Base-by-base conservation (phyloP, 2,113 vertebrate species). In the Heterotilapia buettikoferi region DNA sequence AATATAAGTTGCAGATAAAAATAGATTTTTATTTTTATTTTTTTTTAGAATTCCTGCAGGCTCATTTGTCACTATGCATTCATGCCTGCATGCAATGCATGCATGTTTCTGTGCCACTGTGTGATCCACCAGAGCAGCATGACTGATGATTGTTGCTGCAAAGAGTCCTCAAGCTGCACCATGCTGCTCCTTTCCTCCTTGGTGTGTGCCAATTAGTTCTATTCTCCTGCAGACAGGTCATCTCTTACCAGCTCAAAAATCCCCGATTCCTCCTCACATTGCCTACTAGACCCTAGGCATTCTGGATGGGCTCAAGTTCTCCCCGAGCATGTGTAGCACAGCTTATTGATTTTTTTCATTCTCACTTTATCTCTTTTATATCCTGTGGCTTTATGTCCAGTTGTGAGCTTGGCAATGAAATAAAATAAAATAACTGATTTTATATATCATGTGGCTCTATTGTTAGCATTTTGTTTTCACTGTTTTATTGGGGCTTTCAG, bases 191-290 rank as follows among this genome's bases (percentile, higher is more conserved):
- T 89, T 88, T 83, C 86, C 91, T 88, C 83, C 84, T 56, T 73
- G 83, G 45, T 92, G 71, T 87, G 89, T 91, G 91, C 93, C 94
- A 95, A 96, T 95, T 95, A 96, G 92, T 92, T 52, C 56, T 82
- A 81, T 88, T 93, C 90, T 90, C 91, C 91, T 90, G 56, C 92
- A 87, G 93, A 81, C 79, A 50, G 90, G 88, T 91, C 92, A 91
- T 91, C 86, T 85, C 86, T 66, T 68, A 24, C 80, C 83, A 5
- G 80, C 90, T 87, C 53, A 43, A 76, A 91, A 89, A 82, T 71
- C 66, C 85, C 56, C 26, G 84, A 84, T 91, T 91, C 57, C 84
- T 88, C 90, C 86, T 90, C 85, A 56, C 56, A 61, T 73, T 78
- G 90, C 53, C 93, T 80, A 43, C 13, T 85, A 85, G 84, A 92